phyloP scores from a whole-genome alignment of 2,888 invertebrate species.

The Dugesia japonica region DNA sequence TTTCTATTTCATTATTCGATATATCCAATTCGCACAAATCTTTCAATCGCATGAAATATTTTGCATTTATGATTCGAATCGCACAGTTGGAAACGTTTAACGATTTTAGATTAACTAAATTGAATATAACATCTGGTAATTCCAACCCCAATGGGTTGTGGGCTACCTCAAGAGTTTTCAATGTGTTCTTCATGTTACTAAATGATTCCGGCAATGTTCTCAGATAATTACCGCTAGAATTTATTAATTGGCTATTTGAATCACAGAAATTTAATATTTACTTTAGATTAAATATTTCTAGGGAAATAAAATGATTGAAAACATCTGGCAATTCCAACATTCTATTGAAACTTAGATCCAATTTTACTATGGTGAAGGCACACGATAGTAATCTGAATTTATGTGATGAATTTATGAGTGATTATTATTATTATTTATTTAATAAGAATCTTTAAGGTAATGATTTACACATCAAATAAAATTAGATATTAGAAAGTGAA shows the following conservation, averaged over 20 bases:
- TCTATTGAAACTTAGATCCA: background rate
- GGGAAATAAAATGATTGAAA: background rate
- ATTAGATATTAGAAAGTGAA: too few species aligned
- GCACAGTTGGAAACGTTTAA: background rate
- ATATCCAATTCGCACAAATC: background rate
- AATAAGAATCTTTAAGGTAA: too few species aligned
- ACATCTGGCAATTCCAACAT: background rate
- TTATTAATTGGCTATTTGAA: too few species aligned
- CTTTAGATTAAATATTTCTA: background rate
- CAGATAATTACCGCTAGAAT: background rate
- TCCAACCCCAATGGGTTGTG: background rate
- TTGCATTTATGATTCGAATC: background rate
- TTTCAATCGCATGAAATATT: background rate
- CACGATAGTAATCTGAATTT: background rate
- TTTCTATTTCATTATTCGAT: conserved; percentile 1
- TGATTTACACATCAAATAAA: too few species aligned
- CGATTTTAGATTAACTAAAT: background rate
- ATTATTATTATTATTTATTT: too few species aligned
- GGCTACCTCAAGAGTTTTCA: background rate
- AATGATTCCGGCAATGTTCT: background rate
- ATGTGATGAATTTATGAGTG: too few species aligned
- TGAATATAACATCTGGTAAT: background rate
- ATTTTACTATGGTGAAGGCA: background rate
- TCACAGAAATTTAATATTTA: background rate
- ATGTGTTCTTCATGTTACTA: background rate